phyloP scores from a whole-genome alignment of 2,113 vertebrate genomes.

The Gnathonemus echidnorhynchus region DNA sequence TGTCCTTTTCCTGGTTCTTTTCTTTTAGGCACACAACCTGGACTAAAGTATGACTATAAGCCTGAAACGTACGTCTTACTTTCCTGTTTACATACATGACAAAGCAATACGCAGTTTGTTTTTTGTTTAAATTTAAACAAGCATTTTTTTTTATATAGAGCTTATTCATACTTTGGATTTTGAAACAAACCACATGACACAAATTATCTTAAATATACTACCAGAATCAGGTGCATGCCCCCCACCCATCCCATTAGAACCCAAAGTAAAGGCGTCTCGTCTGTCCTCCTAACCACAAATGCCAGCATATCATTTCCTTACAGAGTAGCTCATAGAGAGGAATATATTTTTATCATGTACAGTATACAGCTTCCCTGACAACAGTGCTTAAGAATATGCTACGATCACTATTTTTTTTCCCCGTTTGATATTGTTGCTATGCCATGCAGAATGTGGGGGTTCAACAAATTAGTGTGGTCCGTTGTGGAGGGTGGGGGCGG shows the following conservation, averaged over 20 bases:
- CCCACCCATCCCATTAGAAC: conserved; percentile 45
- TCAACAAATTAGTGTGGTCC: conserved; percentile 36
- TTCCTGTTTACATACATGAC: conserved; percentile 65
- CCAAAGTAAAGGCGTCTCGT: conserved; percentile 46
- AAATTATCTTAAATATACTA: conserved; percentile 74
- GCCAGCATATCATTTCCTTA: conserved; percentile 63
- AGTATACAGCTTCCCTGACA: conserved; percentile 61
- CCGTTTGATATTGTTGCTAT: conserved; percentile 64
- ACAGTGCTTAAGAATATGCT: conserved; percentile 58
- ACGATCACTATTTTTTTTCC: conserved; percentile 42
- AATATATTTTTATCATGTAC: conserved; percentile 20
- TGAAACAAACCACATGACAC: conserved; percentile 79
- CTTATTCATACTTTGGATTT: conserved; percentile 92
- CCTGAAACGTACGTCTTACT: conserved; percentile 70
- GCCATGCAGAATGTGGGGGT: conserved; percentile 72
- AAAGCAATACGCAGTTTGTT: conserved; percentile 78
- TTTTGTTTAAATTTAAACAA: conserved; percentile 61
- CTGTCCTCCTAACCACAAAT: conserved; percentile 28
- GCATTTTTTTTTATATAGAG: conserved; percentile 73
- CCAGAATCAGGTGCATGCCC: conserved; percentile 78
- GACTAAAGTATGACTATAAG: conserved; percentile 82
- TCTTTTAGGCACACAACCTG: conserved; percentile 71
- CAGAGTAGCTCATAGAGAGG: conserved; percentile 42
- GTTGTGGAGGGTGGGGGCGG: conserved; percentile 26
- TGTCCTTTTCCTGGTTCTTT: conserved; percentile 52